Conservation (phyloP, 2,113 vertebrate genomes). For the Isichthys henryi region DNA sequence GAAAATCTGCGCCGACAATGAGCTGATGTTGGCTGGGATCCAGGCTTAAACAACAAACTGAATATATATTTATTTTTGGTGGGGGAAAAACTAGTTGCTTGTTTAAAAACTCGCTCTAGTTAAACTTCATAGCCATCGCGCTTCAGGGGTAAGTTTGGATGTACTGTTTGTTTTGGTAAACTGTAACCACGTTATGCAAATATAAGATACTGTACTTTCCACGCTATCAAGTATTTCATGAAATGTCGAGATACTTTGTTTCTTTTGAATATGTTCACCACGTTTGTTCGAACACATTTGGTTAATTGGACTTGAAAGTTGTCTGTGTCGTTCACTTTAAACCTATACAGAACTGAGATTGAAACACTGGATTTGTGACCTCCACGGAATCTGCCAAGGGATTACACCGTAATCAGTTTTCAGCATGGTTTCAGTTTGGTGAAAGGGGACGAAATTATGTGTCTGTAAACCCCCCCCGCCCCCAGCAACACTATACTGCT, state of each 20-base stretch:
- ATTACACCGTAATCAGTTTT: neutral
- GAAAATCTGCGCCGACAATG: slow-evolving; percentile 34
- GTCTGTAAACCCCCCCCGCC: neutral
- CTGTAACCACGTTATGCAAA: neutral
- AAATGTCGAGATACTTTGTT: neutral
- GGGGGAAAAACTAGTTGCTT: neutral
- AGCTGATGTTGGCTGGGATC: slow-evolving; percentile 15
- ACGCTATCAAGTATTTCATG: neutral
- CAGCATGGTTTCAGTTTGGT: neutral
- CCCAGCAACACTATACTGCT: neutral
- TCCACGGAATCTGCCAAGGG: neutral
- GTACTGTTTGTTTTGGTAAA: neutral
- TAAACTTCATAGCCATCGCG: neutral
- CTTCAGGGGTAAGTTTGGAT: slow-evolving; percentile 3
- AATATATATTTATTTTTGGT: neutral
- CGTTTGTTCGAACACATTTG: neutral
- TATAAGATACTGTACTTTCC: neutral
- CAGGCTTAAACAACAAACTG: neutral
- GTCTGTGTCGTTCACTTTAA: neutral
- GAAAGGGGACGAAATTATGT: neutral
- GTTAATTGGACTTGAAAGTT: neutral
- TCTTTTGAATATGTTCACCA: neutral
- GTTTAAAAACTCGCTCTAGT: neutral
- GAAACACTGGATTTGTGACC: neutral
- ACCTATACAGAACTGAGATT: neutral